Base-by-base conservation (phyloP, 1,140 invertebrate genomes). In the Wiebesia pumilae region DNA sequence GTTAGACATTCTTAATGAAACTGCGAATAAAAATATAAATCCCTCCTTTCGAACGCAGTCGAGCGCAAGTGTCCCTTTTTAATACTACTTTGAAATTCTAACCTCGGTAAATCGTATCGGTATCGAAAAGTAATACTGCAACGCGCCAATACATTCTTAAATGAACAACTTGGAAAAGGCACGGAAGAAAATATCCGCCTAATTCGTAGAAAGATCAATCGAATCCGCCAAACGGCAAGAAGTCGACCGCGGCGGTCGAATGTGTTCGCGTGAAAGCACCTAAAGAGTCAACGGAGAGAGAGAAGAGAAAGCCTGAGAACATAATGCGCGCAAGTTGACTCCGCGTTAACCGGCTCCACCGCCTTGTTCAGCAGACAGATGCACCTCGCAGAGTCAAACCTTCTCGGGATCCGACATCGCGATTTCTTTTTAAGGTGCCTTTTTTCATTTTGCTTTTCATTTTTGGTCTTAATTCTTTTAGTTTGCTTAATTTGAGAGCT, bases 261-360 rank as follows among this genome's bases (percentile, higher is more conserved):
- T 81, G 88, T 19, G 21, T 91, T 90, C 90, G 91, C 91, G 92
- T 93, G 92, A 93, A 93, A 93, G 92, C 92, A 90, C 89, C 87
- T 88, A 90, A 91, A 91, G 90, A 90, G 88, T 84, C 65, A 47
- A 33, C 54, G 40, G 73, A 84, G 86, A 89, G 87, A 89, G 88
- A 91, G 91, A 93, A 92, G 92, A 93, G 93, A 93, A 93, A 93
- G 93, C 93, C 93, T 93, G 93, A 93, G 93, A 93, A 93, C 91
- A 90, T 92, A 91, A 93, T 81, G 90, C 89, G 88, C 88, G 87
- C 73, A 65, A 79, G 81, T 83, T 87, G 85, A 82, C 85, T 80
- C 10, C 19, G 81, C 83, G 77, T 54, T 80, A 80, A 80, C 75
- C 58, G 83, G 80, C 83, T 84, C 69, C 84, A 62, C 84, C 79